Evolutionary conservation across 2,797 vertebrate genomes (phyloP).

Genomic region (Siniperca obscura): DNA sequence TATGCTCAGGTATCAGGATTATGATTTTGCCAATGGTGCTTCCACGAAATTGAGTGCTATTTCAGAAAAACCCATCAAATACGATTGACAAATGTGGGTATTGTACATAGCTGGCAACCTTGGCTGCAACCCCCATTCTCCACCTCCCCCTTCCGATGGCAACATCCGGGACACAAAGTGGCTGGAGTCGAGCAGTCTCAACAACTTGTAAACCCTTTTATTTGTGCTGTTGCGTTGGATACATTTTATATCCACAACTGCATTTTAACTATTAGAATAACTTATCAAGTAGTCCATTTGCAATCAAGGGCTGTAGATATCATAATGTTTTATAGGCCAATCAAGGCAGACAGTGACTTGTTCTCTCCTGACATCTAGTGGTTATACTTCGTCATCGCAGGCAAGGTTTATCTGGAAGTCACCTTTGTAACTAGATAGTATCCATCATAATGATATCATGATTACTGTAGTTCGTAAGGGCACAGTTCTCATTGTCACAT

Average conservation of each 20-base stretch:
- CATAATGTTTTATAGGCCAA: neutral
- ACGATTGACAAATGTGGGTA: neutral
- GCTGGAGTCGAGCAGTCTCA: slow-evolving; percentile 4
- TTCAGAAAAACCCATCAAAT: neutral
- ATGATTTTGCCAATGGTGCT: neutral
- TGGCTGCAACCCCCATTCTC: slow-evolving; percentile 27
- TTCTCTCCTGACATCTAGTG: slow-evolving; percentile 73
- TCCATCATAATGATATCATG: neutral
- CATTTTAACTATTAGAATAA: neutral
- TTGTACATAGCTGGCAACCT: slow-evolving; percentile 68
- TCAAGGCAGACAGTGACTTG: slow-evolving; percentile 24
- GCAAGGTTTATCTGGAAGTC: neutral
- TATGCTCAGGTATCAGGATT: too few relatives aligned
- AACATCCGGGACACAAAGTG: slow-evolving; percentile 74
- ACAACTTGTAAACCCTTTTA: slow-evolving; percentile 30
- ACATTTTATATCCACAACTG: neutral
- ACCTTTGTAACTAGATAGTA: neutral
- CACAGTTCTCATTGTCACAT: neutral
- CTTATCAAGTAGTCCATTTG: rapidly evolving
- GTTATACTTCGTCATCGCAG: slow-evolving; percentile 34
- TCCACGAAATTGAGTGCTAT: neutral
- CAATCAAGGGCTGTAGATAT: neutral
- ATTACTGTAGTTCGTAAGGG: neutral
- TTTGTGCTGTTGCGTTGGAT: neutral
- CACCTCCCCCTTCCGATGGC: slow-evolving; percentile 58